Evolutionary conservation across 2,797 vertebrate species (phyloP).

Genomic region (Lepidocolaptes lacrymiger): DNA sequence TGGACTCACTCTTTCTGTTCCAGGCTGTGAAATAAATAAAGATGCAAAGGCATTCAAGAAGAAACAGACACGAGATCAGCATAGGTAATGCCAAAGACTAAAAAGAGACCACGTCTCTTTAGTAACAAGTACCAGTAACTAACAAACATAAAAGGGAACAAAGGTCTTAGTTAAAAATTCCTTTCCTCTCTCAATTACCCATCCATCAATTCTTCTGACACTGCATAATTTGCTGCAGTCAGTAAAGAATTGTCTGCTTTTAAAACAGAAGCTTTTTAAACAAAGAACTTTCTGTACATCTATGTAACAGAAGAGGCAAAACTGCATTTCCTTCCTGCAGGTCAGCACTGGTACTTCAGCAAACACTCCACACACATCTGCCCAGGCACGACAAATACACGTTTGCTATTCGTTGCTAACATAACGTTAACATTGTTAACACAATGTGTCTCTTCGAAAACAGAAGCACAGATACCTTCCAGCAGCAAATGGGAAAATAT

Average conservation of each 20-base stretch:
- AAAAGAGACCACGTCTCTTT: background rate
- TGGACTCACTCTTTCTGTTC: background rate
- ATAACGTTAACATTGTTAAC: background rate
- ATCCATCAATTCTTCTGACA: background rate
- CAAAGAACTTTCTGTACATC: background rate
- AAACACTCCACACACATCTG: background rate
- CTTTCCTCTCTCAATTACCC: background rate
- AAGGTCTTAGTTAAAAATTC: background rate
- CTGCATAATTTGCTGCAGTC: background rate
- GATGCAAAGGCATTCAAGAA: background rate
- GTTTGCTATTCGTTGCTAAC: background rate
- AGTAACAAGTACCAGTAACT: background rate
- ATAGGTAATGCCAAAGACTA: background rate
- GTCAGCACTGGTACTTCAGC: background rate
- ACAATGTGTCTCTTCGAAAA: background rate
- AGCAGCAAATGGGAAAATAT: fast-evolving
- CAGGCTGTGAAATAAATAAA: fast-evolving
- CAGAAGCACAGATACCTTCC: background rate
- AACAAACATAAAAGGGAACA: background rate
- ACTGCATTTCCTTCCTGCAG: background rate
- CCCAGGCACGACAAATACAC: background rate
- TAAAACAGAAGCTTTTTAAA: background rate
- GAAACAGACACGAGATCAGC: background rate
- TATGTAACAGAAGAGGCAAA: background rate
- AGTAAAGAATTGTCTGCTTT: background rate